Evolutionary conservation across 2,797 vertebrate genomes (phyloP), one percentile per base, ranked within the genome.

Genomic region (Hippopotamyrus pictus): DNA sequence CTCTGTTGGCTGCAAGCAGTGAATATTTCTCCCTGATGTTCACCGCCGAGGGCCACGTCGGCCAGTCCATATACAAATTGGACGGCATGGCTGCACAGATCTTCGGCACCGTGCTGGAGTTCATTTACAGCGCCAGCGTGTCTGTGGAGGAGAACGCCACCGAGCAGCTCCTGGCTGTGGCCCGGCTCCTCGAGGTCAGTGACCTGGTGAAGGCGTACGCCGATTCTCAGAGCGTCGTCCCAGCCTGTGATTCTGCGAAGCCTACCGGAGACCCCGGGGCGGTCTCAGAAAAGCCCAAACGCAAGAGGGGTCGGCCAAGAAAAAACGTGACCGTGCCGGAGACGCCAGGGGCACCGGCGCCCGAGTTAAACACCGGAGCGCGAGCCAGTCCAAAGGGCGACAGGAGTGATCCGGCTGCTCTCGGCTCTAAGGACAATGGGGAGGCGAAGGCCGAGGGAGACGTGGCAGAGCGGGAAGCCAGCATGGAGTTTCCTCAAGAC

Each of bases 1-100:
- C 97, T 87, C 93, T 99, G 90, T 95, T 99, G 65, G 99, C 99
- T 25, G 98, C 98, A 2, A 98, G 97, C 94, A 99, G 98, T 4
- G 97, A 98, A 22, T 99, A 97, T 93, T 99, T 99, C 92, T 97
- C 97, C 0, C 92, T 96, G 92, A 97, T 99, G 97, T 98, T 99
- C 93, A 97, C 97, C 0, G 95, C 96, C 3, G 96, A 97, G 25
- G 95, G 94, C 0, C 96, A 95, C 88, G 93, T 93, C 0, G 93
- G 93, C 59, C 97, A 95, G 90, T 96, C 97, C 0, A 89, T 96
- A 54, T 98, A 97, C 90, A 92, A 93, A 93, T 92, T 99, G 90
- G 97, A 97, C 9, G 97, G 97, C 22, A 96, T 99, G 96, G 93
- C 95, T 0, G 96, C 97, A 0, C 93, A 97, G 85, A 95, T 94